These are phyloP conservation scores for cat (Felis catus) DNA, from an alignment of 2,113 vertebrate species.

Conservation along the genomic window DNA sequence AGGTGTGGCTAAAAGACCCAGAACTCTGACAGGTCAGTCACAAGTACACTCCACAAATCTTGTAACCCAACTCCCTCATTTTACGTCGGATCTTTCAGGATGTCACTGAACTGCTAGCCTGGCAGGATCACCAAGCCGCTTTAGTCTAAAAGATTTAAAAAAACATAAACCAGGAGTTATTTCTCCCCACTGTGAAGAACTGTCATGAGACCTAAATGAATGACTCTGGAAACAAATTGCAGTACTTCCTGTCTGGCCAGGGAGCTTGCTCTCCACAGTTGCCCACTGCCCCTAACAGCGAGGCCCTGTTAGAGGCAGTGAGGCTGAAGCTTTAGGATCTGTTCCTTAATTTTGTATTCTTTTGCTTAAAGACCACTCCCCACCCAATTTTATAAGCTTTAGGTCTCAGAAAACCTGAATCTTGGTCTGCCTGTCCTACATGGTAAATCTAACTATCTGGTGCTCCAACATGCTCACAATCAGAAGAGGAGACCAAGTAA, in stretches of 20 bases:
- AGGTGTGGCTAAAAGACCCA: neutral
- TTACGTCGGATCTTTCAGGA: neutral
- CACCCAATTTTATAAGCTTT: neutral
- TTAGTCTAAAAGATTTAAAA: neutral
- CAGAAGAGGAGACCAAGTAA: neutral
- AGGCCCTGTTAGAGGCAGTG: neutral
- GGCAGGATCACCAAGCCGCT: neutral
- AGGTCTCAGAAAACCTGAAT: neutral
- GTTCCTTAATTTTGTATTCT: neutral
- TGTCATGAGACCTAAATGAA: constrained; percentile 51
- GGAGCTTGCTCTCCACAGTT: neutral
- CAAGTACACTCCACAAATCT: neutral
- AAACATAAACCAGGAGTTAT: constrained; percentile 20
- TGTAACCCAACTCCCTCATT: neutral
- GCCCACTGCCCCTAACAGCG: neutral
- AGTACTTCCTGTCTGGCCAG: constrained; percentile 6
- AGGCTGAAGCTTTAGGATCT: neutral
- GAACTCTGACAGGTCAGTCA: neutral
- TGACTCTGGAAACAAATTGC: constrained; percentile 43
- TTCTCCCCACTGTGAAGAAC: constrained; percentile 49
- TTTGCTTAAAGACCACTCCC: neutral
- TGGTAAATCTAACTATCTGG: neutral
- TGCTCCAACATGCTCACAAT: neutral
- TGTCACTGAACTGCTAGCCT: neutral
- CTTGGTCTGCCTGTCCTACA: neutral